Base-by-base conservation (phyloP, 2,888 invertebrate genomes). In the Conomelus anceps region DNA sequence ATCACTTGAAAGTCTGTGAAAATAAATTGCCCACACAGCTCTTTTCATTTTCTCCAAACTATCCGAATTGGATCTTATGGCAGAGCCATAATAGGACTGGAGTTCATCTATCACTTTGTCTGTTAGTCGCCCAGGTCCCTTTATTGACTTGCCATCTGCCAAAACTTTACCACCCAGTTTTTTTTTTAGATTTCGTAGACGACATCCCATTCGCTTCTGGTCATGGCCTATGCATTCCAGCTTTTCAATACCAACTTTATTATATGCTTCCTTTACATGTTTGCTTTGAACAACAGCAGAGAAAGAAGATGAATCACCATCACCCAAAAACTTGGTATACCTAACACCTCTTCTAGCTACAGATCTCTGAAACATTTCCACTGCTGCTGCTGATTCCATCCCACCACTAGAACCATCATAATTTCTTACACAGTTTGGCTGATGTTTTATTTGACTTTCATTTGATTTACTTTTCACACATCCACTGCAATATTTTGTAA, bases 11-110 rank as follows among this genome's bases (percentile, higher is more conserved):
- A 34, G 85, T 89, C 90, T 91, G 85, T 92, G 92, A 26, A 89
- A 91, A 89, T 90, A 92, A 7, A 90, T 90, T 7, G 92, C 91
- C 92, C 91, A 92, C 84, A 92, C 89, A 13, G 90, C 92, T 87
- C 91, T 91, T 86, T 91, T 91, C 91, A 92, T 92, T 7, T 90
- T 87, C 34, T 91, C 91, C 9, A 90, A 84, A 13, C 90, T 90
- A 89, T 91, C 86, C 9, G 90, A 87, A 89, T 91, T 90, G 9
- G 90, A 86, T 84, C 91, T 88, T 86, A 92, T 92, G 9, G 92
- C 92, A 17, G 91, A 41, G 17, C 92, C 91, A 89, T 92, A 92
- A 89, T 91, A 92, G n/a, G 86, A 88, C 23, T 91, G 91, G 34
- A 92, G 86, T 88, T 91, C 89, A 84, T 91, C 90, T 23, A 92